phyloP scores from a whole-genome alignment of 2,113 vertebrate species.

The Limanda limanda region DNA sequence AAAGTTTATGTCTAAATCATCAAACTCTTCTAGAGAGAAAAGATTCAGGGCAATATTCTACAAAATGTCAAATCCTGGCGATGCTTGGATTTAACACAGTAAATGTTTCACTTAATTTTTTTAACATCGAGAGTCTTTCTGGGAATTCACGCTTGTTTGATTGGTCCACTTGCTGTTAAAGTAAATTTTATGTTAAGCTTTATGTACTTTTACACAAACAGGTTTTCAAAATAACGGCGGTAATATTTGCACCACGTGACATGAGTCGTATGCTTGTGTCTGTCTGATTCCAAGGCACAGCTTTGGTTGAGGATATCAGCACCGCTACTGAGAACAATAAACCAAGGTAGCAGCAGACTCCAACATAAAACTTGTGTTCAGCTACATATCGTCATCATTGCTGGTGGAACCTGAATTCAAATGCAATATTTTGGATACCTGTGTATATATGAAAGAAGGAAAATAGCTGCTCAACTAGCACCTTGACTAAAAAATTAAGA shows the following conservation, averaged over 20 bases:
- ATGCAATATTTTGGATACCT: neutral
- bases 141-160: neutral
- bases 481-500: neutral
- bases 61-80: neutral
- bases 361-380: neutral
- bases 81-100: neutral
- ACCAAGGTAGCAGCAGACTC: neutral
- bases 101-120: too few relatives aligned
- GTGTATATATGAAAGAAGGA: neutral
- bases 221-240: neutral
- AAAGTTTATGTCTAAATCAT: neutral
- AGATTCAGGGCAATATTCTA: neutral
- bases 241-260: neutral
- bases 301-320: conserved; percentile 35
- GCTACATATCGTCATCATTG: neutral
- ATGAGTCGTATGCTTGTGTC: neutral
- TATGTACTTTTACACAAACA: neutral
- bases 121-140: neutral
- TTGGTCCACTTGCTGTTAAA: neutral
- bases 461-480: conserved; percentile 6
- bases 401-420: conserved; percentile 24
- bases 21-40: neutral
- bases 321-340: conserved; percentile 5
- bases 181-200: neutral
- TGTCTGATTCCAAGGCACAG: conserved; percentile 45